Evolutionary conservation across 2,888 invertebrate species (phyloP).

Genomic region (Trilocha varians): DNA sequence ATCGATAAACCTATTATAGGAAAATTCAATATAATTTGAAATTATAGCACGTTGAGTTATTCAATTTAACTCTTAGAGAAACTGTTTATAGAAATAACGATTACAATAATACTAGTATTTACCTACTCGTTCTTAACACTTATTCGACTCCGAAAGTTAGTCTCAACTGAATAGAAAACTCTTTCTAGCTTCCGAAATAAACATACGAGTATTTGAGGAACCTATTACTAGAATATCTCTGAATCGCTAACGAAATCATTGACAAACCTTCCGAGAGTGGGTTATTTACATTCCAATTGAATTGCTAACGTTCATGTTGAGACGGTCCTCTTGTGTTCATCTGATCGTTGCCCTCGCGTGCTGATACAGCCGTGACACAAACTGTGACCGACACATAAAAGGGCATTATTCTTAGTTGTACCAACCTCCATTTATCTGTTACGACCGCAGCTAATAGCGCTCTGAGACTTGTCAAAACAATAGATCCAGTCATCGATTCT

Average conservation of each 20-base stretch:
- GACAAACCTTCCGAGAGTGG: not conserved
- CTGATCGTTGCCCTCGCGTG: not conserved
- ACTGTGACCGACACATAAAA: not conserved
- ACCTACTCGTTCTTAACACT: too few species aligned
- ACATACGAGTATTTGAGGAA: too few species aligned
- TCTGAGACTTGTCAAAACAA: not conserved
- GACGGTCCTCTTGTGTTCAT: not conserved
- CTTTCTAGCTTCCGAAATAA: too few species aligned
- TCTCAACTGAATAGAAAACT: too few species aligned
- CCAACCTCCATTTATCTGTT: not conserved
- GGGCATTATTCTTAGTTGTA: not conserved
- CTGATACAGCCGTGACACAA: not conserved
- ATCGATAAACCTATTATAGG: too few species aligned
- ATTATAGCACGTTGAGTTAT: too few species aligned
- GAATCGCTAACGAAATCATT: not conserved
- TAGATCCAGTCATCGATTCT: not conserved
- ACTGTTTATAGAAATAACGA: too few species aligned
- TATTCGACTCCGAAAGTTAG: too few species aligned
- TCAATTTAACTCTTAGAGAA: too few species aligned
- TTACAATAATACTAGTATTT: too few species aligned
- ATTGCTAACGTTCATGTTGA: not conserved
- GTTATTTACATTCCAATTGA: not conserved
- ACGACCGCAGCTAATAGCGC: not conserved
- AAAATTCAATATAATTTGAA: too few species aligned
- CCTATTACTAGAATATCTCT: too few species aligned